Evolutionary conservation across 2,113 vertebrate genomes (phyloP), one percentile per base, ranked within the genome.

Genomic region (Vidua macroura): DNA sequence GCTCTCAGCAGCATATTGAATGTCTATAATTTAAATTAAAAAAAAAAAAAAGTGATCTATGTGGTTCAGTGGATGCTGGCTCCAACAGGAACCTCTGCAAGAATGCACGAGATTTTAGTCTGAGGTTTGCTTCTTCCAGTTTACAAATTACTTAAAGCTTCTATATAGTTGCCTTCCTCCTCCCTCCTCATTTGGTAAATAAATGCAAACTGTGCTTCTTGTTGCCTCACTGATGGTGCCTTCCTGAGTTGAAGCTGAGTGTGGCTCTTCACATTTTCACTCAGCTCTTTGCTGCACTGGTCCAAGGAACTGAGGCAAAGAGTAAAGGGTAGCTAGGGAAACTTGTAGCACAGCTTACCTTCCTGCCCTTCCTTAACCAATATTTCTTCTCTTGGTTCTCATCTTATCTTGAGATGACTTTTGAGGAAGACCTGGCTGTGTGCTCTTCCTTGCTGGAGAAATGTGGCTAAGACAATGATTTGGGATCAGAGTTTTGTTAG

Each of bases 281-380:
- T 53, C 7, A 4, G 21, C 19, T 33, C 35, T 76, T 73, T 48
- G 52, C n/a, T 13, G 3, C 0, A 0, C 60, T 70, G 27, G 2
- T 67, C 52, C 43, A 35, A 51, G 80, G n/a, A 74, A 35, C 28
- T 35, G 27, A 79, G 52, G 35, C 37, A 56, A 63, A 44, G 21
- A 24, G 10, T 7, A 27, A 74, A 28, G 48, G 16, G 1, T 24
- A 44, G 27, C 5, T 15, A 60, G 58, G 22, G 77, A 51, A 89
- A 72, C 16, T 22, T 5, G 3, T 2, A 14, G 9, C 41, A 41
- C 56, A 75, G 66, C 12, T 90, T 60, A 49, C 19, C 44, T 76
- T 85, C 53, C 62, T 91, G 66, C 70, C 67, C 15, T 58, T 85
- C 67, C 15, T 58, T 85, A 76, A 78, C 35, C 30, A 17, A 13